Percentiles rank a stretch among this genome's conserved stretches.
Conservation (phyloP, 2,113 vertebrate species). For the Ciconia stormi region DNA sequence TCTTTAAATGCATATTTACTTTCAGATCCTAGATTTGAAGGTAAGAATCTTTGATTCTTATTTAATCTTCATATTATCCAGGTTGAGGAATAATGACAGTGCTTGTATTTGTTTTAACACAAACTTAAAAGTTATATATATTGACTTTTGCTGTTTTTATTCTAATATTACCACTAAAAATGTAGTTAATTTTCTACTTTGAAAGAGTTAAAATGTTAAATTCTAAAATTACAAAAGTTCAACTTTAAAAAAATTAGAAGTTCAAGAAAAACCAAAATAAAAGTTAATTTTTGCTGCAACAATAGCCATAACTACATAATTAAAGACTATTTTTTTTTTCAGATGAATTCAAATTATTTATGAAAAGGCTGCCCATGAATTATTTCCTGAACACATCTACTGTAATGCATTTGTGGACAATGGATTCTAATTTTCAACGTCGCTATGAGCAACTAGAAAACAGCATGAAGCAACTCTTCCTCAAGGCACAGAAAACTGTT, state of each 20-base stretch:
- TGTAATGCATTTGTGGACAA: conserved; percentile 92
- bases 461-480: conserved; percentile 87
- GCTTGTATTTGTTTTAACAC: not conserved
- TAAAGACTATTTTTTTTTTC: conserved; percentile 21
- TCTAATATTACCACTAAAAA: not conserved
- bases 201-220: not conserved
- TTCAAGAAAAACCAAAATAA: not conserved
- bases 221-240: not conserved
- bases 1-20: not conserved
- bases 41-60: not conserved
- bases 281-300: not conserved
- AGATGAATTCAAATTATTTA: conserved; percentile 97
- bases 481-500: conserved; percentile 89
- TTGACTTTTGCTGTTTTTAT: not conserved
- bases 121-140: not conserved
- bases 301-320: not conserved
- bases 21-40: not conserved
- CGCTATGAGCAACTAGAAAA: conserved; percentile 91
- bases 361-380: conserved; percentile 88
- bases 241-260: not conserved
- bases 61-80: not conserved
- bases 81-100: not conserved
- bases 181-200: not conserved
- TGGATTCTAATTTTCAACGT: conserved; percentile 90
- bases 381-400: conserved; percentile 92